Percentiles rank a stretch among this genome's conserved stretches.
Evolutionary conservation across 1,140 invertebrate species (phyloP).

Genomic region (Archivesica marissinica): DNA sequence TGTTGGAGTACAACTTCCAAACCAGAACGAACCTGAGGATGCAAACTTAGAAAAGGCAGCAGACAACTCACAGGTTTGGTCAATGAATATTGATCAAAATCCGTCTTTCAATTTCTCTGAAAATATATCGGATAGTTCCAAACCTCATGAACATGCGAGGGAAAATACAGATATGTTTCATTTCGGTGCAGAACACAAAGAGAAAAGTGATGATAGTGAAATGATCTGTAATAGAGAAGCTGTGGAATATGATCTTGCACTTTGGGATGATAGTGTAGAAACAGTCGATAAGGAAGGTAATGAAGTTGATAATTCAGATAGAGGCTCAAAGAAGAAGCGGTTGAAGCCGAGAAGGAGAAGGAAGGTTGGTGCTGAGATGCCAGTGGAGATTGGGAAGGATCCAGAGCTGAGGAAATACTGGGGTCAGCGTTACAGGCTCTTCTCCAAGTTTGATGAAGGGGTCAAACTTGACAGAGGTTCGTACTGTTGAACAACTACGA

Average conservation of each 20-base stretch:
- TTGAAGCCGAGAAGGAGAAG: conserved; percentile 84
- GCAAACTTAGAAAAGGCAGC: too few relatives aligned
- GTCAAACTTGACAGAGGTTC: conserved; percentile 91
- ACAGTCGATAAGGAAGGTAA: not conserved
- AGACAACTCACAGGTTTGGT: not conserved
- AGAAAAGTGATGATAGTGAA: not conserved
- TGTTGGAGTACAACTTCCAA: too few relatives aligned
- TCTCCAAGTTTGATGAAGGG: conserved; percentile 94
- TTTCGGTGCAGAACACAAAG: not conserved
- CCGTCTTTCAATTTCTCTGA: not conserved
- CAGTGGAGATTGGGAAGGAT: conserved; percentile 88
- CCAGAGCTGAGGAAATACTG: conserved; percentile 92
- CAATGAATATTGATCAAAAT: not conserved
- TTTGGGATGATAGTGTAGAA: conserved; percentile 38
- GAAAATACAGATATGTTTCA: not conserved
- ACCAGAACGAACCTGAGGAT: too few relatives aligned
- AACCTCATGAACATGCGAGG: not conserved
- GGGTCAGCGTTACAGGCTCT: conserved; percentile 93
- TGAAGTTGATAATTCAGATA: not conserved
- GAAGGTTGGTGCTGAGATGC: conserved; percentile 84
- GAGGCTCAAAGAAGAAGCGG: conserved; percentile 17
- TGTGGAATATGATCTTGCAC: conserved; percentile 54
- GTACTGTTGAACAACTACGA: too few relatives aligned
- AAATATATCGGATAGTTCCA: not conserved
- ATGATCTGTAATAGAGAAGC: conserved; percentile 13